These are phyloP conservation scores for Allygus modestus DNA, from an alignment of 2,888 invertebrate species.

Conservation along the genomic window DNA sequence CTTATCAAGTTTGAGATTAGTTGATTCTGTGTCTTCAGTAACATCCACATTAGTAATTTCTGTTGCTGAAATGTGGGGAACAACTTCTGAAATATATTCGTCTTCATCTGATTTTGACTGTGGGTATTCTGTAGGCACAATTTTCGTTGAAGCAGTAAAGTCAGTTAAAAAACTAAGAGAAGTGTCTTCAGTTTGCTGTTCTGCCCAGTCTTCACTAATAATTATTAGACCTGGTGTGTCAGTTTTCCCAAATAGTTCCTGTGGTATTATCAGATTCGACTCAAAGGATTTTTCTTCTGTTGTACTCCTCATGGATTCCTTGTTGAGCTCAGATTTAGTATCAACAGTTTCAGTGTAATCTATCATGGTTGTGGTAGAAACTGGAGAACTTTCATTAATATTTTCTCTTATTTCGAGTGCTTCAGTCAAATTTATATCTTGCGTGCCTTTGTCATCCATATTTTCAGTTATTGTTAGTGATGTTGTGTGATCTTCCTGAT, in stretches of 20 bases:
- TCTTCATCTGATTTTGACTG: not conserved
- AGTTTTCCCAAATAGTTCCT: conserved; percentile 5
- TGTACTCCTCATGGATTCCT: not conserved
- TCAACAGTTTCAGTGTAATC: not conserved
- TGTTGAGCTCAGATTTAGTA: not conserved
- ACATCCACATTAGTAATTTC: not conserved
- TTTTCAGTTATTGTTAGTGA: not conserved
- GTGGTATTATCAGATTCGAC: not conserved
- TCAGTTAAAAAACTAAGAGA: not conserved
- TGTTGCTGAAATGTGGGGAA: not conserved
- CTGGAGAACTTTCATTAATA: not conserved
- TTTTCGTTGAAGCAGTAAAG: not conserved
- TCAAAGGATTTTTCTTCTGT: not conserved
- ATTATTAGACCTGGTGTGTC: conserved; percentile 8
- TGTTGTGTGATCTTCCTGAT: not conserved
- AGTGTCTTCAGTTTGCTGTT: not conserved
- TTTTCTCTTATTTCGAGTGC: not conserved
- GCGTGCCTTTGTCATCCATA: not conserved
- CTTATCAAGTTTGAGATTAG: not conserved
- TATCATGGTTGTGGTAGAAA: not conserved
- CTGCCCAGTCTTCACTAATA: conserved; percentile 15
- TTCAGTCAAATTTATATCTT: not conserved
- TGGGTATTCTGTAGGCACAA: not conserved
- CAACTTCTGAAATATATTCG: not conserved
- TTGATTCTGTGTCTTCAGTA: not conserved